Base-by-base conservation (phyloP, 2,888 invertebrate genomes). In the Diaprepes abbreviatus region DNA sequence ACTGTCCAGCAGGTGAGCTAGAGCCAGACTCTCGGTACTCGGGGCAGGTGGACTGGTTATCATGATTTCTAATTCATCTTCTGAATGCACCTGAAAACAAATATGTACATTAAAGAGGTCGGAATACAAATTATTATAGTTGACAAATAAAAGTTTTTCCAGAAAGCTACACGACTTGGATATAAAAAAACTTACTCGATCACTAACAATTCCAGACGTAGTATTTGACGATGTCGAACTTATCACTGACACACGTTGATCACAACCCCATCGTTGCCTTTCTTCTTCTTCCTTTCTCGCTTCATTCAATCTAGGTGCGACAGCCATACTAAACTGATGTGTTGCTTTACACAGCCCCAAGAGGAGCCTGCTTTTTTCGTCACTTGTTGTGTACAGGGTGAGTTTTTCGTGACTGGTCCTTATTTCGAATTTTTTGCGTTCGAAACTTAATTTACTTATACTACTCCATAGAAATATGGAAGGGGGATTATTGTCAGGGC, bases 391-490 rank as follows among this genome's bases (percentile, higher is more conserved):
- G 85, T 94, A 98, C 73, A 97, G 89, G 0, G 94, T 94, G 75
- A 95, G 91, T 82, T 93, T 93, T 77, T 92, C 93, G 79, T 95
- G 95, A 66, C 94, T 93, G 7, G 95, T 94, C 72, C 95, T 91
- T 78, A 98, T 96, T 86, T 97, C 97, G 85, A 98, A 97, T 85
- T 97, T 98, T 85, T 97, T 97, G 80, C 96, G 91, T 89, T 98
- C 97, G 84, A 97, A 98, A 83, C 94, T 94, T 14, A 98, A 86
- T 85, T 97, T 97, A 73, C 94, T 95, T 73, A 98, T 98, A 77
- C 95, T 94, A 79, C 95, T 94, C 98, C 98, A 98, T 66, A 95
- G 90, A 81, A 97, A 97, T 62, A 83, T 83, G 74, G 93, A 92
- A 28, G 93, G 92, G 66, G 92, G 89, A 75, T 89, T 88, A 76